phyloP scores from a whole-genome alignment of 1,140 invertebrate species.

The Phthorimaea operculella region DNA sequence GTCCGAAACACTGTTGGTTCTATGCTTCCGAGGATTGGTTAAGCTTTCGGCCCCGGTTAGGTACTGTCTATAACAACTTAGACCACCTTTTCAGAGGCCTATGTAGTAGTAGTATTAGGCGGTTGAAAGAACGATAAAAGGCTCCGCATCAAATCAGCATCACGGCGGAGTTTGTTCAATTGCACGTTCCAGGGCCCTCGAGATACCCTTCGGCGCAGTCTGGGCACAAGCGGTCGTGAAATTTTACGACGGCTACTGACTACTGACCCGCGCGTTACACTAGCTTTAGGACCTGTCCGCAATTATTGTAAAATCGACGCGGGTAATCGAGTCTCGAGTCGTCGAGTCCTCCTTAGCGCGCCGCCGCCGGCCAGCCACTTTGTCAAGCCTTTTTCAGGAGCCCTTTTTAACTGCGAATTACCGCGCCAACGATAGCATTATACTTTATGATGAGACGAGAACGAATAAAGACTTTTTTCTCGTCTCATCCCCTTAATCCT shows the following conservation, averaged over 20 bases:
- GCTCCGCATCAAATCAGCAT: conserved; percentile 19
- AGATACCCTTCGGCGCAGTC: conserved; percentile 23
- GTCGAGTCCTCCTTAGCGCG: conserved; percentile 14
- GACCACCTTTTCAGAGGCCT: too few species aligned
- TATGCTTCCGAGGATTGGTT: too few species aligned
- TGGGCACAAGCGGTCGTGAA: conserved; percentile 35
- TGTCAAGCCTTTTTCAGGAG: conserved; percentile 33
- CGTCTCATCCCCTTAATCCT: neutral
- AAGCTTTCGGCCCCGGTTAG: too few species aligned
- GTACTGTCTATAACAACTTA: too few species aligned
- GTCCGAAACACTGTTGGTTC: too few species aligned
- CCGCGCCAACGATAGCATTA: conserved; percentile 27
- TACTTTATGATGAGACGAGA: conserved; percentile 22
- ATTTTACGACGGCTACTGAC: conserved; percentile 46
- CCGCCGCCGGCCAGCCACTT: conserved; percentile 32
- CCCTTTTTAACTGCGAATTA: conserved; percentile 34
- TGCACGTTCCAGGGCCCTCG: conserved; percentile 18
- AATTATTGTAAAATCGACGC: conserved; percentile 42
- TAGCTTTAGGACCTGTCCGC: conserved; percentile 33
- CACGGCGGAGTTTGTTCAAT: conserved; percentile 17
- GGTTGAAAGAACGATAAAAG: too few species aligned
- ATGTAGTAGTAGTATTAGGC: too few species aligned
- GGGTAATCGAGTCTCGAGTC: conserved; percentile 22
- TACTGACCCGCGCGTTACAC: conserved; percentile 37
- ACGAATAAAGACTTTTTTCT: conserved; percentile 8